phyloP scores from a whole-genome alignment of 2,888 invertebrate species.

The Ecdyonurus torrentis region DNA sequence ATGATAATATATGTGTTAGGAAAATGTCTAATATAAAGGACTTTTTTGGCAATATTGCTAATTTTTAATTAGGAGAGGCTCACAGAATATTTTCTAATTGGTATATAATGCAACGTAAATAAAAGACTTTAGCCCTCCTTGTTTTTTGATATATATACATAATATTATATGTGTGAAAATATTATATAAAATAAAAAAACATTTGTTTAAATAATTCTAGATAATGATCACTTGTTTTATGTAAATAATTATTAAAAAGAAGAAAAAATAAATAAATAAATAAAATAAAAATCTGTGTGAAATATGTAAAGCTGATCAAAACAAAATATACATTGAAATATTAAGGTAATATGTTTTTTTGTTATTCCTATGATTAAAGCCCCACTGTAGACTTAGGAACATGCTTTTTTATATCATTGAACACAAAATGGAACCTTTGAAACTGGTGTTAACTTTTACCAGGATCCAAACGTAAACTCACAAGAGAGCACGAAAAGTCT shows the following conservation, averaged over 20 bases:
- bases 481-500: too few relatives aligned
- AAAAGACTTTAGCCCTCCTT: neutral
- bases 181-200: neutral
- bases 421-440: too few relatives aligned
- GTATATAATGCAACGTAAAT: neutral
- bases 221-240: neutral
- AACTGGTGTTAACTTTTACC: too few relatives aligned
- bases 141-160: neutral
- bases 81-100: neutral
- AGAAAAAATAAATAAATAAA: too few relatives aligned
- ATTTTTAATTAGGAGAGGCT: neutral
- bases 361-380: neutral
- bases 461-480: too few relatives aligned
- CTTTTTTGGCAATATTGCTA: neutral
- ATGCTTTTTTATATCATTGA: too few relatives aligned
- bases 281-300: too few relatives aligned
- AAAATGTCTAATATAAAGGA: too few relatives aligned
- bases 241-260: too few relatives aligned
- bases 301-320: neutral
- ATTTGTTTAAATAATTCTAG: neutral
- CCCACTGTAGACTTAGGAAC: too few relatives aligned
- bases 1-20: neutral
- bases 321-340: neutral
- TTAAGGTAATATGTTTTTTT: neutral
- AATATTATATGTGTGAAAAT: neutral